These are phyloP conservation scores for Meta bourneti DNA, from an alignment of 2,888 invertebrate species.

Conservation along the genomic window DNA sequence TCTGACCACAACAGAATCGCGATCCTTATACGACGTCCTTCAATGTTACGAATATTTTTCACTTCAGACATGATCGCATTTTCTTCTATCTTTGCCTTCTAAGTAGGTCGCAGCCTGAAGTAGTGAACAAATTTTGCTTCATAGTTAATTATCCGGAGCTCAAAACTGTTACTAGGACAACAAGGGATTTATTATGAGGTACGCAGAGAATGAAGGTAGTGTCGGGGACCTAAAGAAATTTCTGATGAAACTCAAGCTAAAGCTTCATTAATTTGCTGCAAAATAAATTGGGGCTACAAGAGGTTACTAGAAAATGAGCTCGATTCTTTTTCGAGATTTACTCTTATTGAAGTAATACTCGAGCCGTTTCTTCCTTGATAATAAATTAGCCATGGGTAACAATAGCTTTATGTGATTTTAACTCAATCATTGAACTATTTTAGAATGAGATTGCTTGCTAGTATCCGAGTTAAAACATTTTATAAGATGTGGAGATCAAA, in stretches of 20 bases:
- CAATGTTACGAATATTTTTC: too few relatives aligned
- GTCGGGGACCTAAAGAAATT: not conserved
- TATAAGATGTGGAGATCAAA: too few relatives aligned
- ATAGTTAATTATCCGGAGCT: not conserved
- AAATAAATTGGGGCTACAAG: not conserved
- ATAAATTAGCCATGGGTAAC: not conserved
- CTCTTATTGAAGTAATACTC: not conserved
- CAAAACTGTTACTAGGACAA: not conserved
- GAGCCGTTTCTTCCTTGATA: not conserved
- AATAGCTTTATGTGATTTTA: not conserved
- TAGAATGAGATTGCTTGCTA: not conserved
- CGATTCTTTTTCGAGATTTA: not conserved
- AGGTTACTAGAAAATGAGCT: not conserved
- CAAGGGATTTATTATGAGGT: not conserved
- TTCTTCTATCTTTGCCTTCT: too few relatives aligned
- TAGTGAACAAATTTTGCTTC: not conserved
- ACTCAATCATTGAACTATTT: not conserved
- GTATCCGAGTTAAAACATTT: too few relatives aligned
- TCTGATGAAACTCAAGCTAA: not conserved
- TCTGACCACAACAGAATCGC: too few relatives aligned
- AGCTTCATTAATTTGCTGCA: not conserved
- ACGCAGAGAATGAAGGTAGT: not conserved
- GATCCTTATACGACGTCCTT: too few relatives aligned
- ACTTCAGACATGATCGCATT: too few relatives aligned
- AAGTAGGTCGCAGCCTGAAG: not conserved